Evolutionary conservation across 2,113 vertebrate genomes (phyloP).

Genomic region (Cynoglossus semilaevis): DNA sequence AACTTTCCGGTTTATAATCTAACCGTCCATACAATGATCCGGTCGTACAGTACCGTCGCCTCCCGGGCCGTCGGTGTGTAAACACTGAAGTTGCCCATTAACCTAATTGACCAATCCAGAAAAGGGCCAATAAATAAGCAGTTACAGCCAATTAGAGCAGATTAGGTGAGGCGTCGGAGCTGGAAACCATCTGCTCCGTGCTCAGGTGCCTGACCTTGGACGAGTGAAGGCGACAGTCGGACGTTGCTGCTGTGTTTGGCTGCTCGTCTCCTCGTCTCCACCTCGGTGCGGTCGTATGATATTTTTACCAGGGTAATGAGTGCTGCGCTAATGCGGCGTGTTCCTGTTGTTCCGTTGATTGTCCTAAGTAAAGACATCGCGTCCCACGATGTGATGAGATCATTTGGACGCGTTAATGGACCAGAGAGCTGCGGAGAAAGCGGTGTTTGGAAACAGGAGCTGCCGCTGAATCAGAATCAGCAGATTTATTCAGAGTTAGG

Average conservation of each 20-base stretch:
- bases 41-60: slow-evolving; percentile 17
- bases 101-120: slow-evolving; percentile 67
- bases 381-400: slow-evolving; percentile 37
- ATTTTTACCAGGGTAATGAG: slow-evolving; percentile 36
- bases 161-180: slow-evolving; percentile 39
- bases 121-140: slow-evolving; percentile 69
- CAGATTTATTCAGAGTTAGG: slow-evolving; percentile 9
- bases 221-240: slow-evolving; percentile 16
- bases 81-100: slow-evolving; percentile 51
- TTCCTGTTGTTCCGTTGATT: slow-evolving; percentile 51
- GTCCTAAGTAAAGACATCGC: slow-evolving; percentile 19
- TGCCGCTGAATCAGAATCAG: not conserved
- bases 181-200: slow-evolving; percentile 59
- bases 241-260: slow-evolving; percentile 20
- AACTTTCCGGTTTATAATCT: too few species aligned
- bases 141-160: slow-evolving; percentile 59
- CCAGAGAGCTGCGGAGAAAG: slow-evolving; percentile 7
- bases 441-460: slow-evolving; percentile 16
- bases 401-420: slow-evolving; percentile 52
- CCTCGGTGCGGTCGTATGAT: slow-evolving; percentile 29
- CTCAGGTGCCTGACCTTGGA: slow-evolving; percentile 60
- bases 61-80: slow-evolving; percentile 46
- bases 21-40: slow-evolving; percentile 25
- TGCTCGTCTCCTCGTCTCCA: slow-evolving; percentile 12
- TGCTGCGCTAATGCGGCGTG: slow-evolving; percentile 30